Evolutionary conservation across 2,113 vertebrate species (phyloP).

Genomic region (Chloropsis hardwickii): DNA sequence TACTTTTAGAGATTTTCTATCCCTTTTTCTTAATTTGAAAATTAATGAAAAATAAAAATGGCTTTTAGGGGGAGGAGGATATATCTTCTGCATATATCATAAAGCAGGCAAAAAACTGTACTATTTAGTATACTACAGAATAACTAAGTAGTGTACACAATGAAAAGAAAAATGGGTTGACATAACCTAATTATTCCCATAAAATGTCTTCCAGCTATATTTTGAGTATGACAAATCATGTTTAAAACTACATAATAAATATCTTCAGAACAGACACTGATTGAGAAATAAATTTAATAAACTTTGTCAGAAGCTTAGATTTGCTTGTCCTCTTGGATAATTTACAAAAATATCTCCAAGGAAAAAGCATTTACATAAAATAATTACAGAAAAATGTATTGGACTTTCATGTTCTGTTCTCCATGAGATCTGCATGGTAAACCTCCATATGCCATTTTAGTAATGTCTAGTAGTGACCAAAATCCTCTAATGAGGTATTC

Average conservation of each 20-base stretch:
- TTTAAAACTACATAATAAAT: background rate
- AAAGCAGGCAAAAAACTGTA: background rate
- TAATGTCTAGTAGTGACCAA: background rate
- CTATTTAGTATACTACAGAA: background rate
- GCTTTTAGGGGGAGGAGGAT: background rate
- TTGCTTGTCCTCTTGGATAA: background rate
- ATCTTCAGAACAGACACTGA: background rate
- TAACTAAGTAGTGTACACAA: background rate
- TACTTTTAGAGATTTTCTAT: background rate
- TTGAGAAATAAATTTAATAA: background rate
- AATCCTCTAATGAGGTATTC: background rate
- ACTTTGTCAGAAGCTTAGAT: background rate
- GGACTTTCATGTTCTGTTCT: background rate
- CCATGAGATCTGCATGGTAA: background rate
- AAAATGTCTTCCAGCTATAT: background rate
- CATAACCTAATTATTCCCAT: background rate
- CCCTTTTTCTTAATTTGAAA: background rate
- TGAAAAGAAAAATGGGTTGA: background rate
- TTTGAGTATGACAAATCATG: background rate
- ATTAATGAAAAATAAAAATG: background rate
- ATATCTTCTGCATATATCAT: background rate
- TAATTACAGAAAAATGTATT: background rate
- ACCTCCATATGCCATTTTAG: background rate
- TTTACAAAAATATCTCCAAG: background rate
- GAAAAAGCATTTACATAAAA: background rate